Percentiles rank a stretch among this genome's conserved stretches.
These are phyloP conservation scores for Elymnias hypermnestra DNA, from an alignment of 1,140 invertebrate species.

Conservation along the genomic window DNA sequence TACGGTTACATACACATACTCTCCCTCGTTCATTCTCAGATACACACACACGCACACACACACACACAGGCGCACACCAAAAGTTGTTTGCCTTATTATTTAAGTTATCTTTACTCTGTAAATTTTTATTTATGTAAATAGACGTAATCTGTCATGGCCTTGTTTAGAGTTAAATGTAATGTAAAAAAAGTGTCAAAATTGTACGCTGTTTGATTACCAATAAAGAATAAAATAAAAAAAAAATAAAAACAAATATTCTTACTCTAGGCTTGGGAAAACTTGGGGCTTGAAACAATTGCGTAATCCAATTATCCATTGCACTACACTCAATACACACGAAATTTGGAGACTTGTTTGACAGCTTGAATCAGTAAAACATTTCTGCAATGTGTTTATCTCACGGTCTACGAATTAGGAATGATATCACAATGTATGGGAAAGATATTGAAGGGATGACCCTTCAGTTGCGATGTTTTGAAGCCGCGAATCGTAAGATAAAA, in stretches of 20 bases:
- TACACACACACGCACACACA: too few species aligned
- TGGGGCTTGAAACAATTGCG: constrained; percentile 56
- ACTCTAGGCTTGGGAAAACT: constrained; percentile 55
- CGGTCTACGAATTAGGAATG: constrained; percentile 53
- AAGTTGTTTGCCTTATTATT: too few species aligned
- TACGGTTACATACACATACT: too few species aligned
- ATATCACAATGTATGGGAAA: constrained; percentile 47
- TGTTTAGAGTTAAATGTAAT: too few species aligned
- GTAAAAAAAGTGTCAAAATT: too few species aligned
- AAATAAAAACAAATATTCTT: constrained; percentile 8
- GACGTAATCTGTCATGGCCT: too few species aligned
- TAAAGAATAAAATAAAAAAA: too few species aligned
- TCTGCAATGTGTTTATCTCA: constrained; percentile 44
- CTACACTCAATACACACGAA: constrained; percentile 9
- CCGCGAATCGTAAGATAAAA: constrained; percentile 62
- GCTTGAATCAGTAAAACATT: neutral
- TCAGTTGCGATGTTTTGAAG: constrained; percentile 35
- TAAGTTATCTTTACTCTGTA: too few species aligned
- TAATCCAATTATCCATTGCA: constrained; percentile 64
- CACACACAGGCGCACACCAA: too few species aligned
- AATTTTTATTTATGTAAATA: too few species aligned
- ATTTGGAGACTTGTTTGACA: constrained; percentile 11
- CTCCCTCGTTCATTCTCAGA: too few species aligned
- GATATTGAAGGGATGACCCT: constrained; percentile 62
- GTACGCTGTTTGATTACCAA: too few species aligned